Evolutionary conservation across 1,140 invertebrate species (phyloP).

Genomic region (Micrasema longulum): DNA sequence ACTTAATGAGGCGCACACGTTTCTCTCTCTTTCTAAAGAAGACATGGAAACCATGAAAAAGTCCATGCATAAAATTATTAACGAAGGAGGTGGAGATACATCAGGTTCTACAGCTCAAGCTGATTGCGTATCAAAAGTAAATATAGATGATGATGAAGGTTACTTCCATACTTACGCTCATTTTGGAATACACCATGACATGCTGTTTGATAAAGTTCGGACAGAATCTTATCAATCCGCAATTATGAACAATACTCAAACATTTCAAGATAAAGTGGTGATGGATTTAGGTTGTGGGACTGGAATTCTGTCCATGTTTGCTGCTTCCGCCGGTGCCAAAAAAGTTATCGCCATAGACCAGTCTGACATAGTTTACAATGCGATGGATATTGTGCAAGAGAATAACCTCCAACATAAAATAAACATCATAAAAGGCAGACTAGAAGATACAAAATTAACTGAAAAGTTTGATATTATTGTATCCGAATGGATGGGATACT

Average conservation of each 20-base stretch:
- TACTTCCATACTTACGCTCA: conserved; percentile 98
- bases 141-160: conserved; percentile 73
- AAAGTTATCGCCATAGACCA: conserved; percentile 94
- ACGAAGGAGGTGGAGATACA: conserved; percentile 55
- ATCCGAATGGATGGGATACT: conserved; percentile 99
- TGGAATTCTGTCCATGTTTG: conserved; percentile 96
- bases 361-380: conserved; percentile 85
- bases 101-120: conserved; percentile 44
- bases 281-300: conserved; percentile 95
- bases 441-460: conserved; percentile 90
- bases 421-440: conserved; percentile 79
- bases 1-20: conserved; percentile 67
- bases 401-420: conserved; percentile 75
- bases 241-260: conserved; percentile 83
- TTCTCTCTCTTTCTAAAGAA: conserved; percentile 71
- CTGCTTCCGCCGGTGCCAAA: conserved; percentile 90
- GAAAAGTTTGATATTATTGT: conserved; percentile 96
- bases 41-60: conserved; percentile 75
- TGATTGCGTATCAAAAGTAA: conserved; percentile 67
- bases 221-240: conserved; percentile 95
- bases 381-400: conserved; percentile 84
- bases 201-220: conserved; percentile 91
- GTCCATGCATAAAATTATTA: conserved; percentile 74
- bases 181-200: conserved; percentile 97
- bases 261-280: conserved; percentile 83